phyloP scores from a whole-genome alignment of 1,140 invertebrate species.

The Euglossa dilemma region DNA sequence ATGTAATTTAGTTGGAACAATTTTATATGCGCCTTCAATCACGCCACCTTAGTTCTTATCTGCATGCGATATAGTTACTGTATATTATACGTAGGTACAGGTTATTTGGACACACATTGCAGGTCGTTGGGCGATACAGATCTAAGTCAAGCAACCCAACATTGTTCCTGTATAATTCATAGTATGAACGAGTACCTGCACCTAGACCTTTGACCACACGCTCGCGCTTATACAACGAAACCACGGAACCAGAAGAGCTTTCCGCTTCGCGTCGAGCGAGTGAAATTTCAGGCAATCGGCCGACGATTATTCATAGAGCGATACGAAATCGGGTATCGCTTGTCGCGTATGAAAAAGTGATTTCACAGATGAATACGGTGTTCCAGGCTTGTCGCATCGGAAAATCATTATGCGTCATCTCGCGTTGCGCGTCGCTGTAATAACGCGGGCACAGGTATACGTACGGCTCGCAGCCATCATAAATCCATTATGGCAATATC shows the following conservation, averaged over 20 bases:
- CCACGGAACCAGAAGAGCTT: not conserved
- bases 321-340: not conserved
- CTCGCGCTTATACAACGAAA: no score
- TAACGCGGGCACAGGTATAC: constrained; percentile 39
- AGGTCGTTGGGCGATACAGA: no score
- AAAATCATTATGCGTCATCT: constrained; percentile 59
- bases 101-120: no score
- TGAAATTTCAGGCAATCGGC: not conserved
- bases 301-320: constrained; percentile 12
- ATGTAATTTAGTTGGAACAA: no score
- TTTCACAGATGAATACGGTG: constrained; percentile 57
- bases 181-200: no score
- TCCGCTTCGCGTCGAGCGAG: not conserved
- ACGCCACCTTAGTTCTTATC: no score
- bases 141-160: no score
- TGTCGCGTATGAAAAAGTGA: constrained; percentile 51
- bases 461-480: constrained; percentile 57
- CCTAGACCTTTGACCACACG: no score
- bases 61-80: no score
- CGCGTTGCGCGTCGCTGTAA: constrained; percentile 20
- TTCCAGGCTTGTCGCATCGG: constrained; percentile 49
- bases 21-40: no score
- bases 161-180: no score
- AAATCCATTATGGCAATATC: constrained; percentile 65
- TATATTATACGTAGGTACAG: no score